A percentile compares a stretch with the other conserved stretches of the same genome.
Evolutionary conservation across 2,888 invertebrate species (phyloP).

Genomic region (Diloba caeruleocephala): DNA sequence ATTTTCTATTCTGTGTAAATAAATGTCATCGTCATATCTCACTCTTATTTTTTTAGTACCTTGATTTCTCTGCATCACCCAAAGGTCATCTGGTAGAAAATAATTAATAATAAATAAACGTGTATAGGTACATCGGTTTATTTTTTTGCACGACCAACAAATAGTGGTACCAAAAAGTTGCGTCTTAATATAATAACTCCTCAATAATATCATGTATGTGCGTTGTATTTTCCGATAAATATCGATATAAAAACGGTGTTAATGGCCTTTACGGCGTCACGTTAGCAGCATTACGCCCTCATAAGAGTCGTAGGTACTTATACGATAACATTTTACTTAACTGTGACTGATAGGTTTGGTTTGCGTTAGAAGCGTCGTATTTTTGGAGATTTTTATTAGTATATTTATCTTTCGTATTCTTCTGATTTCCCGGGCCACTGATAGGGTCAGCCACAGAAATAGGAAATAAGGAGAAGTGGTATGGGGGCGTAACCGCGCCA

Average conservation of each 20-base stretch:
- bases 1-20: no score
- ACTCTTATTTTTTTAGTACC: no score
- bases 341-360: constrained; percentile 41
- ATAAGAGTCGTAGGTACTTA: constrained; percentile 46
- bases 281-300: constrained; percentile 52
- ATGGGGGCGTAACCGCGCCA: no score
- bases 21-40: no score
- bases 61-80: no score
- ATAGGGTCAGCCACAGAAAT: no score
- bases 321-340: constrained; percentile 53
- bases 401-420: no score
- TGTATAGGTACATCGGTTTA: neutral
- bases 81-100: no score
- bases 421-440: no score
- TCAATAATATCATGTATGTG: constrained; percentile 20
- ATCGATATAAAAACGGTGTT: constrained; percentile 55
- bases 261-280: constrained; percentile 51
- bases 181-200: constrained; percentile 9
- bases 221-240: constrained; percentile 50
- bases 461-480: no score
- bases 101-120: neutral
- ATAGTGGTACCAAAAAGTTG: neutral
- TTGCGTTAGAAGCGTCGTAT: constrained; percentile 19
- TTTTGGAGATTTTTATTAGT: no score
- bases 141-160: neutral